A percentile compares a stretch with the other conserved stretches of the same genome.
These are phyloP conservation scores for Sula dactylatra DNA, from an alignment of 2,113 vertebrate genomes.

Conservation along the genomic window DNA sequence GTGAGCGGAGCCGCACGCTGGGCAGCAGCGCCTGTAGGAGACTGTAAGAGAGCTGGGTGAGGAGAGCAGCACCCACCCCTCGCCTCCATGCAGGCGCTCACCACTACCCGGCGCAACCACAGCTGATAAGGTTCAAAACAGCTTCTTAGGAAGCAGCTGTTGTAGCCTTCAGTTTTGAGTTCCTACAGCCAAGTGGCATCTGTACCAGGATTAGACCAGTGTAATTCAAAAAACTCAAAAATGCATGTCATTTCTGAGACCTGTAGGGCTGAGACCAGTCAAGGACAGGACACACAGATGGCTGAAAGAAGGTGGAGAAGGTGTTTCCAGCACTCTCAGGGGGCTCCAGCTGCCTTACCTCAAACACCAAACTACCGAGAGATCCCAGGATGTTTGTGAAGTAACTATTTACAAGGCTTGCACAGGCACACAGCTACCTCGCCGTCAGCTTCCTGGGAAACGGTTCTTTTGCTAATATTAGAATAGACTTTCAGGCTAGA, in stretches of 20 bases:
- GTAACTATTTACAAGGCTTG: background rate
- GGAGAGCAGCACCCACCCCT: background rate
- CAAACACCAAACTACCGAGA: background rate
- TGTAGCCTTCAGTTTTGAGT: background rate
- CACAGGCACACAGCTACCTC: background rate
- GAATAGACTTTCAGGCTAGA: background rate
- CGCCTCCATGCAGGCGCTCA: background rate
- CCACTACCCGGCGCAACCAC: accelerated
- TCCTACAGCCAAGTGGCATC: background rate
- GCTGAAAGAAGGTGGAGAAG: background rate
- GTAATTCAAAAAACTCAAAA: background rate
- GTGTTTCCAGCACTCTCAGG: background rate
- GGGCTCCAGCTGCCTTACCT: background rate
- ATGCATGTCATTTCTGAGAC: background rate
- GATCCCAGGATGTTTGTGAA: background rate
- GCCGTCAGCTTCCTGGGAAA: background rate
- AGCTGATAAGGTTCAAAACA: background rate
- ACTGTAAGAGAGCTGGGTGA: background rate
- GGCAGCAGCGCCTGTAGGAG: background rate
- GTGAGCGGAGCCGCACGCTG: background rate
- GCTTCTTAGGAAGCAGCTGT: background rate
- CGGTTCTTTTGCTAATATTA: slow-evolving; percentile 38
- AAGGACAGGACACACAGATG: background rate
- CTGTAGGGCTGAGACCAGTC: background rate
- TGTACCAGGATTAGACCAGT: background rate